Conservation (phyloP, 1,140 invertebrate genomes). For the Stenopsyche tienmushanensis region DNA sequence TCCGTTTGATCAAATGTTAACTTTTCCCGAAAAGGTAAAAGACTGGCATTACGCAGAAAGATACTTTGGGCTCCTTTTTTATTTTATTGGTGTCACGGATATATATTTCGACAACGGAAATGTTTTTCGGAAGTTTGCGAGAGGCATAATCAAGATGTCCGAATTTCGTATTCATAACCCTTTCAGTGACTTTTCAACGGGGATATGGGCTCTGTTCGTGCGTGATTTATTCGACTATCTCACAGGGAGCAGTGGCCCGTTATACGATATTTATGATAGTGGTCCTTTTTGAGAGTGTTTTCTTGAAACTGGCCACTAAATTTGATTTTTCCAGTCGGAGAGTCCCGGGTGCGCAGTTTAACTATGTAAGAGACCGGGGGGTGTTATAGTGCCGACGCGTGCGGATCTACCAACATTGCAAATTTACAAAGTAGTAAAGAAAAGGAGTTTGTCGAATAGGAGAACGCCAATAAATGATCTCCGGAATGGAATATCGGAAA, state of each 20-base stretch:
- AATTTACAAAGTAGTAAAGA: too few species aligned
- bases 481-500: slow-evolving; percentile 35
- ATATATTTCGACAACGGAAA: too few species aligned
- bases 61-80: too few species aligned
- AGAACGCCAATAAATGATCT: slow-evolving; percentile 32
- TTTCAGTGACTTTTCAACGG: neutral
- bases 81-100: too few species aligned
- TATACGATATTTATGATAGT: neutral
- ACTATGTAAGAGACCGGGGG: neutral
- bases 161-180: neutral
- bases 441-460: slow-evolving; percentile 22
- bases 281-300: neutral
- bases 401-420: too few species aligned
- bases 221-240: neutral
- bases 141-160: too few species aligned
- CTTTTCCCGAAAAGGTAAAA: too few species aligned
- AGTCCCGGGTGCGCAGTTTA: neutral
- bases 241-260: neutral
- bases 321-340: neutral
- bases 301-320: neutral
- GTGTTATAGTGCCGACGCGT: neutral
- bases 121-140: too few species aligned
- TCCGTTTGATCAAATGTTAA: too few species aligned
- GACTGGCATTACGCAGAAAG: too few species aligned
- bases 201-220: neutral